Percentiles rank a stretch among this genome's conserved stretches.
Evolutionary conservation across 2,113 vertebrate genomes (phyloP).

Genomic region (Rattus rattus): DNA sequence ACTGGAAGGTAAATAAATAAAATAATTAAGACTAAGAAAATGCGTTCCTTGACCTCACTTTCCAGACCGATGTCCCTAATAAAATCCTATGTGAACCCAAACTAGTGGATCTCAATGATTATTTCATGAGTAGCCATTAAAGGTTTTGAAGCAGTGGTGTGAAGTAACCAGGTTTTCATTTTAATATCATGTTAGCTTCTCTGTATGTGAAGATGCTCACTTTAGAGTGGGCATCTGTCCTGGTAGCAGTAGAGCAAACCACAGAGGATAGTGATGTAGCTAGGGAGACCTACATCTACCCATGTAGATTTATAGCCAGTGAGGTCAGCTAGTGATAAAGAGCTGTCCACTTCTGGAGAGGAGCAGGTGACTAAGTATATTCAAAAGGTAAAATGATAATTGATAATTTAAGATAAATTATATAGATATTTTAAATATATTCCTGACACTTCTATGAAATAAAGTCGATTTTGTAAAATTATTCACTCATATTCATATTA

Average conservation of each 20-base stretch:
- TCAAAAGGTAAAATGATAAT: not conserved
- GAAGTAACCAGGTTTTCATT: not conserved
- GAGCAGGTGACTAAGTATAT: not conserved
- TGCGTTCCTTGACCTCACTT: not conserved
- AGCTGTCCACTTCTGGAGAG: not conserved
- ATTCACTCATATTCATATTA: not conserved
- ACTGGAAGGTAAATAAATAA: too few species aligned
- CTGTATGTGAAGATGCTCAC: not conserved
- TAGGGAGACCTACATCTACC: too few species aligned
- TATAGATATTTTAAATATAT: not conserved
- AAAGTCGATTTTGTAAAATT: slow-evolving; percentile 6
- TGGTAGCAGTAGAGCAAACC: not conserved
- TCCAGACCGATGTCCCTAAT: not conserved
- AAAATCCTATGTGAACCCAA: not conserved
- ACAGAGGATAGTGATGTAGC: not conserved
- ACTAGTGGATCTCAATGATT: not conserved
- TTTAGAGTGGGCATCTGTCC: not conserved
- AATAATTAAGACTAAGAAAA: too few species aligned
- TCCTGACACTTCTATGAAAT: not conserved
- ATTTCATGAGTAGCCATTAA: not conserved
- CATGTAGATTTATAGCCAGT: not conserved
- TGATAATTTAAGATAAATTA: not conserved
- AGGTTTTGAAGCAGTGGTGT: not conserved
- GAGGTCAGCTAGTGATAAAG: not conserved
- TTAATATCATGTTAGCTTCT: not conserved